Evolutionary conservation across 2,888 invertebrate genomes (phyloP).

Genomic region (Pristionchus mayeri): DNA sequence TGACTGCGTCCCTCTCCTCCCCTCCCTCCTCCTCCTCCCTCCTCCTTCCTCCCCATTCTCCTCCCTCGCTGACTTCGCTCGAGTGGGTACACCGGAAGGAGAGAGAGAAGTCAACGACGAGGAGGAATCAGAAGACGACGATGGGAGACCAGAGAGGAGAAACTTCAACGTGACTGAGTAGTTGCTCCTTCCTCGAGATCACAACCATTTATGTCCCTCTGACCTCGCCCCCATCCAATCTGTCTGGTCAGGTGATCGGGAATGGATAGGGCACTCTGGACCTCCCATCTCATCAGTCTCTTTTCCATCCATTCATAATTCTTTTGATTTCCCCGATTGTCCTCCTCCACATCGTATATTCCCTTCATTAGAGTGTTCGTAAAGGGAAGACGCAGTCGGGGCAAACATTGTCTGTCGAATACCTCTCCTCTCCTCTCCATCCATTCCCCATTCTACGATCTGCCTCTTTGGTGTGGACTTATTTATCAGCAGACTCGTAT

Average conservation of each 20-base stretch:
- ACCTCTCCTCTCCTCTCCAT: neutral
- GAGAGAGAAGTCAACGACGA: slow-evolving; percentile 13
- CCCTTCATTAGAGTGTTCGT: too few species aligned
- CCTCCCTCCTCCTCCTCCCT: neutral
- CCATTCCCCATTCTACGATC: neutral
- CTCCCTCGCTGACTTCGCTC: neutral
- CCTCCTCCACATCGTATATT: too few species aligned
- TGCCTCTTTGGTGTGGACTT: neutral
- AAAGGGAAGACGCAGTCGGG: neutral
- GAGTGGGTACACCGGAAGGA: slow-evolving; percentile 6
- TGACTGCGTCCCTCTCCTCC: neutral
- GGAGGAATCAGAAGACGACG: neutral
- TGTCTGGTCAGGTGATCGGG: neutral
- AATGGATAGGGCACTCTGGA: neutral
- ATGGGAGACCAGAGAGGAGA: neutral
- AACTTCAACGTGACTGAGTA: too few species aligned
- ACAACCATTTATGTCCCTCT: neutral
- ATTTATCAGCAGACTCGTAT: too few species aligned
- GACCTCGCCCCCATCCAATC: neutral
- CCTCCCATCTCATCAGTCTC: neutral
- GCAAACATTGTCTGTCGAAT: neutral
- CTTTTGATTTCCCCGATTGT: too few species aligned
- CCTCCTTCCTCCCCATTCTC: too few species aligned
- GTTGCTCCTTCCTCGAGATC: too few species aligned
- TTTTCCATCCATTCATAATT: neutral